Base-by-base conservation (phyloP, 2,113 vertebrate species). In the Nesogale talazaci region DNA sequence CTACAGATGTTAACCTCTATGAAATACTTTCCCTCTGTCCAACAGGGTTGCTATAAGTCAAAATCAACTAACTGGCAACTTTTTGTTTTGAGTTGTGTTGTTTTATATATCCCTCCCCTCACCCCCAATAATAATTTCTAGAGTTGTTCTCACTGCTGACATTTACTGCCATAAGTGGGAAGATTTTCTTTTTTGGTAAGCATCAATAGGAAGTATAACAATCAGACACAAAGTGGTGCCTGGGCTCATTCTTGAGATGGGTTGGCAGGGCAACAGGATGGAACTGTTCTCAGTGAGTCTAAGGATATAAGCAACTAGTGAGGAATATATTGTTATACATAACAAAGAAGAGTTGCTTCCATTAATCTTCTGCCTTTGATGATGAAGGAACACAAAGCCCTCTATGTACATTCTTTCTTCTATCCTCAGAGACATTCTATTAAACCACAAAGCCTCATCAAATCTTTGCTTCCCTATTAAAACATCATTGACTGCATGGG, bases 121-220 rank as follows among this genome's bases (percentile, higher is more conserved):
- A n/a, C n/a, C n/a, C 65, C 15, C 40, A 25, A 40, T 75, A 40
- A 59, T 91, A 75, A 63, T 87, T 87, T 91, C 74, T 52, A 65
- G 74, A 88, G 29, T 79, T 81, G 69, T 82, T 91, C 52, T 38
- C 42, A 78, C 36, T 70, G 59, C 89, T 80, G 34, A 74, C 84
- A 70, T 91, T 83, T 69, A 74, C 27, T 77, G 69, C 83, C 36
- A 16, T 3, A 12, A 89, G 81, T 85, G 57, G 57, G 31, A 65
- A 87, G 93, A 42, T 78, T 85, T 90, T 92, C 88, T 94, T 52
- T 92, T 95, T 92, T 83, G 83, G 72, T 90, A 70, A 81, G 72
- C n/a, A 40, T 90, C 90, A 61, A 25, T 77, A 70, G 36, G 67
- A 90, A 91, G 65, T 89, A 6, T 29, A 78, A 88, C 78, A 82